These are phyloP conservation scores for Eulimnadia texana DNA, from an alignment of 1,140 invertebrate species.

Conservation along the genomic window DNA sequence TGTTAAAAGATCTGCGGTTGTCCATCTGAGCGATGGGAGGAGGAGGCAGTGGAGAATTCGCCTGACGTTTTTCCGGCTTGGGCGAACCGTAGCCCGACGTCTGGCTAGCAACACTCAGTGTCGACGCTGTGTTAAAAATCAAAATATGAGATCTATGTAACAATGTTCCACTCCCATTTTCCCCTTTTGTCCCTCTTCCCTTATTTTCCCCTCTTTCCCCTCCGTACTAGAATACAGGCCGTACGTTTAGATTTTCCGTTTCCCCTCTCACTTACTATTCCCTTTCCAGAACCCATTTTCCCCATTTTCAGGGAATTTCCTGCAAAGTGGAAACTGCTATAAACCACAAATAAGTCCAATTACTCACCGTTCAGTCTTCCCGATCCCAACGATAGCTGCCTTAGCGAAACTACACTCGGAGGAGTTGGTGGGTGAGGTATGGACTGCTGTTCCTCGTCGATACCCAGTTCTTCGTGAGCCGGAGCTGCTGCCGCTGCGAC, in stretches of 20 bases:
- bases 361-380: slow-evolving; percentile 10
- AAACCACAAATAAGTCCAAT: neutral
- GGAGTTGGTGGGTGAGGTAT: slow-evolving; percentile 7
- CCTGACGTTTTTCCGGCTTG: slow-evolving; percentile 71
- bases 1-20: slow-evolving; percentile 33
- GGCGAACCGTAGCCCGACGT: slow-evolving; percentile 57
- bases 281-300: no score
- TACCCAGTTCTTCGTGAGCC: slow-evolving; percentile 15
- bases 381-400: slow-evolving; percentile 9
- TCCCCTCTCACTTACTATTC: no score
- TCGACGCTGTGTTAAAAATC: slow-evolving; percentile 40
- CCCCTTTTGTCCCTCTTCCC: no score
- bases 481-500: slow-evolving; percentile 9
- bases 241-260: no score
- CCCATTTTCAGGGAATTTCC: no score
- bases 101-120: slow-evolving; percentile 56
- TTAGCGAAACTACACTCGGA: slow-evolving; percentile 11
- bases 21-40: slow-evolving; percentile 36
- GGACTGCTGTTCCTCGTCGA: neutral
- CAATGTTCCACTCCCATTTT: no score
- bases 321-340: neutral
- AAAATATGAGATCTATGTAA: slow-evolving; percentile 4
- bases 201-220: no score
- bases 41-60: slow-evolving; percentile 63
- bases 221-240: no score